Base-by-base conservation (phyloP, 1,140 invertebrate species). In the Rhynchophorus ferrugineus region DNA sequence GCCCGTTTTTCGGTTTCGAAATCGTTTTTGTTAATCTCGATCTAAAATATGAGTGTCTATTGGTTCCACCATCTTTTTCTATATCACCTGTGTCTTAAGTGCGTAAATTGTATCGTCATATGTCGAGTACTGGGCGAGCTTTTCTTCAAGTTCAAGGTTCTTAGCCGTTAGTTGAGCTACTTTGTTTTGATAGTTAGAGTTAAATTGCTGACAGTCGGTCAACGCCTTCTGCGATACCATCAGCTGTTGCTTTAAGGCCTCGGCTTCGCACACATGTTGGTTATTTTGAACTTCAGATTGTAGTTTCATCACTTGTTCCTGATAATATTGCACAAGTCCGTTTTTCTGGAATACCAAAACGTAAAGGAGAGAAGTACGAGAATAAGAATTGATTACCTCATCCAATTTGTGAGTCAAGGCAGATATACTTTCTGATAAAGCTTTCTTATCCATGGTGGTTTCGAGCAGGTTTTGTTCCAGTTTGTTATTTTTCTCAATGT, bases 1-100 rank as follows among this genome's bases (percentile, higher is more conserved):
- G 50, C 48, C 13, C 51, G 41, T 19, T 39, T 51, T 50, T 65
- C 63, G 11, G 58, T 44, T 46, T 65, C 59, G 39, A 59, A 66
- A 50, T 66, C 64, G 5, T 35, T 24, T 57, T 57, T 60, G 45
- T 59, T 65, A 7, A 64, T 17, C n/a, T 63, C 59, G 46, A 61
- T 38, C 60, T 65, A 21, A 11, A 60, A 60, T 39, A 51, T 36
- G 45, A 21, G 18, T n/a, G 33, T 11, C 19, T 9, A 53, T 34
- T 33, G 18, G 16, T 51, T 14, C 13, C 8, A 19, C 7, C 39
- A 9, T 3, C 3, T n/a, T 21, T 13, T 21, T 13, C 19, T 18
- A 34, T 45, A 13, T 39, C 47, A 61, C 57, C 44, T 63, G 62
- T 14, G 58, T 37, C 21, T 50, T 42, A 33, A 63, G 41, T 24